Base-by-base conservation (phyloP, 2,113 vertebrate genomes). In the Serinus canaria region DNA sequence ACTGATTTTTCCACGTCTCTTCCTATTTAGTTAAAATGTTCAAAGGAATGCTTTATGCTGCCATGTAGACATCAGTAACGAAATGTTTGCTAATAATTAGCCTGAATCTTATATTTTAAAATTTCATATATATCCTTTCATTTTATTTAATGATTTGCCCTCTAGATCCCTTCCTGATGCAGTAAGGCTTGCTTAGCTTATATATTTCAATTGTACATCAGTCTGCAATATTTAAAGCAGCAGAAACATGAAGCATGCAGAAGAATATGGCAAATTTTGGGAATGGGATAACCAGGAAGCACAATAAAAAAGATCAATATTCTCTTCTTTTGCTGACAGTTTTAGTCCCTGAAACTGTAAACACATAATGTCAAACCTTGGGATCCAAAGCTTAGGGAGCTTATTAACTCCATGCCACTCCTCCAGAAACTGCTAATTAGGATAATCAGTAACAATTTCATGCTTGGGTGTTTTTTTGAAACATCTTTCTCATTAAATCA, bases 61-160 rank as follows among this genome's bases (percentile, higher is more conserved):
- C 69, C 33, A 72, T 25, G 55, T 49, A 89, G 43, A 78, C 18
- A 67, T 41, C 56, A 67, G 69, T 69, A 87, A 73, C 41, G 41
- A 80, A 66, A 73, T 73, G 62, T 85, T 95, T 91, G 24, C 49
- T 72, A 75, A 87, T 87, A 94, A 87, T 72, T 76, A 91, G 25
- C 30, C n/a, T 28, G 59, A 75, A 76, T 73, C 47, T 76, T 83
- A 2, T 33, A 23, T 30, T 89, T 84, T 78, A 11, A 46, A 86
- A 43, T 90, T 74, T 78, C 2, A 47, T 60, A 11, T 53, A 5
- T 33, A 88, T 87, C 55, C n/a, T 88, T 92, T 64, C 3, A 3
- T 89, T 93, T 89, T 67, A 66, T 69, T 66, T 73, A 85, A 67
- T 76, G 64, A 88, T 10, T 56, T 82, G 16, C 50, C 46, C 14